phyloP scores from a whole-genome alignment of 2,797 vertebrate species.

The Rhinophrynus dorsalis region DNA sequence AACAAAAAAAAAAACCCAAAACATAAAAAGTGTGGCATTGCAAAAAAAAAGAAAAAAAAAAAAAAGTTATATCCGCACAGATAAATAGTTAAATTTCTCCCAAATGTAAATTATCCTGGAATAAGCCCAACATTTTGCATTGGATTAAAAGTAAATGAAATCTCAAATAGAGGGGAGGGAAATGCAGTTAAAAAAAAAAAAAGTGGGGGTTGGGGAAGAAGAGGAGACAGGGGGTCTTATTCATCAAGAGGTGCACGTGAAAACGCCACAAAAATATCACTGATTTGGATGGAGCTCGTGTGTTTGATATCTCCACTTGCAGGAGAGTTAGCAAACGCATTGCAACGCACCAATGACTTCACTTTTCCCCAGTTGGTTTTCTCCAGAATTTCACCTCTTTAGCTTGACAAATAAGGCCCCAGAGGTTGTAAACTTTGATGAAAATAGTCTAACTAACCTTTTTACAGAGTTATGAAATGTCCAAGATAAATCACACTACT shows the following conservation, averaged over 20 bases:
- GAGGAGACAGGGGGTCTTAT: no score
- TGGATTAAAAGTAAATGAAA: conserved; percentile 10
- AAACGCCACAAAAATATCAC: no score
- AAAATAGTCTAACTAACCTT: background rate
- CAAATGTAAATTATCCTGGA: conserved; percentile 29
- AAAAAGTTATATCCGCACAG: conserved; percentile 54
- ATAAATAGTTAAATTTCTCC: conserved; percentile 40
- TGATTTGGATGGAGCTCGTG: no score
- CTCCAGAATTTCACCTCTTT: no score
- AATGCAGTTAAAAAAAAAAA: conserved; percentile 24
- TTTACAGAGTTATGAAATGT: background rate
- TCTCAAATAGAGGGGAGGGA: background rate
- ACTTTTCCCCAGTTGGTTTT: no score
- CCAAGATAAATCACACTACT: background rate
- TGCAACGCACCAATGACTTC: no score
- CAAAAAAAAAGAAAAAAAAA: conserved; percentile 41
- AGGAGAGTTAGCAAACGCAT: no score
- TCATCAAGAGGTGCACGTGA: no score
- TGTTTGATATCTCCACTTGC: no score
- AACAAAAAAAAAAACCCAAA: background rate
- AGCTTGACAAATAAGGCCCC: no score
- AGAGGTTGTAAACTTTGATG: background rate
- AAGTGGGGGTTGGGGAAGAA: no score
- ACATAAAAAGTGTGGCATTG: conserved; percentile 68
- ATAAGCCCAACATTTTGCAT: conserved; percentile 2